phyloP scores from a whole-genome alignment of 1,140 invertebrate species.

The Rhysida immarginata region DNA sequence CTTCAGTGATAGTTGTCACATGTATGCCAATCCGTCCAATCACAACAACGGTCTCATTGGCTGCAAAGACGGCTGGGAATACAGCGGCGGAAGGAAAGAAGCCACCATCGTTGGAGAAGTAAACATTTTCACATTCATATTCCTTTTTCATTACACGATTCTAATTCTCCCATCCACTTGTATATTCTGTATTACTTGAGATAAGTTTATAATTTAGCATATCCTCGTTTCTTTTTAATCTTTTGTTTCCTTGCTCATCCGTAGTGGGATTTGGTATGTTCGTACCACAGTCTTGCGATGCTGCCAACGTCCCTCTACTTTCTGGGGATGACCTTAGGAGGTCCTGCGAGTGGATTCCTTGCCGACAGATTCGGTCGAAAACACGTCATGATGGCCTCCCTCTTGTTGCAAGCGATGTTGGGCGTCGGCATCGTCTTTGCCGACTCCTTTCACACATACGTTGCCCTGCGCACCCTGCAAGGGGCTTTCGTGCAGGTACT shows the following conservation, averaged over 20 bases:
- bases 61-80: conserved; percentile 25
- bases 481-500: conserved; percentile 35
- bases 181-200: no score
- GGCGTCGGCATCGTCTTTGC: conserved; percentile 34
- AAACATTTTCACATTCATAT: not conserved
- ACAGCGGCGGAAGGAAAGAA: conserved; percentile 14
- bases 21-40: conserved; percentile 20
- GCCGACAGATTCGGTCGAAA: conserved; percentile 37
- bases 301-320: conserved; percentile 35
- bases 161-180: conserved; percentile 2
- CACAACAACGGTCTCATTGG: conserved; percentile 17
- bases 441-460: conserved; percentile 27
- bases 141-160: not conserved
- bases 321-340: conserved; percentile 36
- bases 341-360: conserved; percentile 35
- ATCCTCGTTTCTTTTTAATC: not conserved
- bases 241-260: conserved; percentile 11
- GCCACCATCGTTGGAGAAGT: no score
- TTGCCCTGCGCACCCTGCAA: conserved; percentile 31
- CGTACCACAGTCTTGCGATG: conserved; percentile 27
- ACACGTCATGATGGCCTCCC: conserved; percentile 33
- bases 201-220: no score
- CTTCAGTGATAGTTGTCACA: conserved; percentile 17
- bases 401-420: conserved; percentile 34
- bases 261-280: conserved; percentile 39